Conservation (phyloP, 2,797 vertebrate species). For the Iguana delicatissima region DNA sequence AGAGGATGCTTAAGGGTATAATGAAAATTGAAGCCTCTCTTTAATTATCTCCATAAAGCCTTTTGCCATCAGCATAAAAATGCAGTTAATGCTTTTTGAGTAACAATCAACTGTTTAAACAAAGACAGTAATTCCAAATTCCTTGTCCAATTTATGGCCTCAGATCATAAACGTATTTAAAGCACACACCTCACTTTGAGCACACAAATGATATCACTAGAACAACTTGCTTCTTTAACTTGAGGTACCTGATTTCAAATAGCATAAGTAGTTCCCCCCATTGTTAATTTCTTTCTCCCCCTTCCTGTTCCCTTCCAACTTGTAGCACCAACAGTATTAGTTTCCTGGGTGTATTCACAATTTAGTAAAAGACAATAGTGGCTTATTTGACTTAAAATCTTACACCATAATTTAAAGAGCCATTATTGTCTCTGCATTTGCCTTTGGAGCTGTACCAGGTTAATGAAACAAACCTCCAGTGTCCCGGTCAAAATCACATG, state of each 20-base stretch:
- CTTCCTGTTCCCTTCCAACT: neutral
- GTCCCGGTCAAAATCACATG: neutral
- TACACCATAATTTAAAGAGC: neutral
- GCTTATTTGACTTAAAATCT: neutral
- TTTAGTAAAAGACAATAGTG: neutral
- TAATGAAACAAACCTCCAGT: neutral
- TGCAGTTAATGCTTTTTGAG: constrained; percentile 47
- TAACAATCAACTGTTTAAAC: constrained; percentile 68
- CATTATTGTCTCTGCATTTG: neutral
- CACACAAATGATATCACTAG: neutral
- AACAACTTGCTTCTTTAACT: neutral
- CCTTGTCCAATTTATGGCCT: constrained; percentile 42
- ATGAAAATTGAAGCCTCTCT: constrained; percentile 76
- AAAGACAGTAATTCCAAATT: constrained; percentile 47
- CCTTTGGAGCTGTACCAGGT: neutral
- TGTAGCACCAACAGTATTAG: neutral
- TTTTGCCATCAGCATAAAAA: constrained; percentile 67
- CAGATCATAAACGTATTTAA: constrained; percentile 35
- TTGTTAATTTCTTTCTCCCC: neutral
- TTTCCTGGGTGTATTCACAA: neutral
- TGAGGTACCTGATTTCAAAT: neutral
- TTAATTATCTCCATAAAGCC: constrained; percentile 79
- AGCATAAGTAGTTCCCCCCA: neutral
- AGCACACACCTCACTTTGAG: constrained; percentile 3
- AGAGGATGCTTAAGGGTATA: constrained; percentile 65